Evolutionary conservation across 2,113 vertebrate species (phyloP), one percentile per base, ranked within the genome.

Genomic region (Rutilus rutilus): DNA sequence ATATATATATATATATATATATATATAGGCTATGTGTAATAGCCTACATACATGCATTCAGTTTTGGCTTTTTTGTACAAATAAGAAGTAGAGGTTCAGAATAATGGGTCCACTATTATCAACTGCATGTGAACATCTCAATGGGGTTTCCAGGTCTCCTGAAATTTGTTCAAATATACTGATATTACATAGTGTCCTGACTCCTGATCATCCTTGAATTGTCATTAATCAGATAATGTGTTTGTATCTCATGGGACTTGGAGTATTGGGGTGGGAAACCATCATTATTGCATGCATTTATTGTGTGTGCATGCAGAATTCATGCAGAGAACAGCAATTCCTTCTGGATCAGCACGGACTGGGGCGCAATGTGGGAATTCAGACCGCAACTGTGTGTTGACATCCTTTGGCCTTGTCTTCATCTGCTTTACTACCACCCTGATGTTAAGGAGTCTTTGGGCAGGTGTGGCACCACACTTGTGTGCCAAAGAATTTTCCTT

Each of bases 281-380:
- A 64, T 80, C 6, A 79, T 65, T 67, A 30, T 65, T 30, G 7
- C 36, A 45, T 62, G 39, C n/a, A 21, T 80, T n/a, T 78, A 30
- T 65, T 47, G n/a, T 7, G n/a, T 7, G 5, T 25, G n/a, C 36
- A 80, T 80, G 78, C 59, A 80, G 15, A 64, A 80, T 65, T 9
- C 27, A 82, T 67, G 45, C 27, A 33, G 2, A 36, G 27, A n/a
- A 33, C 50, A 1, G 75, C 15, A 3, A 12, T 54, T 69, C 6
- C 19, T n/a, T 47, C 8, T 30, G 25, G 17, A 50, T 65, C 39
- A 65, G 78, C 33, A 62, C 10, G 25, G 78, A 80, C 36, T 47
- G 78, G 54, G 59, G 39, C 9, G 59, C 76, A n/a, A 19, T 80
- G 23, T 62, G n/a, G 42, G 62, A 69, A 23, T 82, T 82, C 42